Conservation (phyloP, 1,140 invertebrate genomes). For the Rhizoglyphus robini region DNA sequence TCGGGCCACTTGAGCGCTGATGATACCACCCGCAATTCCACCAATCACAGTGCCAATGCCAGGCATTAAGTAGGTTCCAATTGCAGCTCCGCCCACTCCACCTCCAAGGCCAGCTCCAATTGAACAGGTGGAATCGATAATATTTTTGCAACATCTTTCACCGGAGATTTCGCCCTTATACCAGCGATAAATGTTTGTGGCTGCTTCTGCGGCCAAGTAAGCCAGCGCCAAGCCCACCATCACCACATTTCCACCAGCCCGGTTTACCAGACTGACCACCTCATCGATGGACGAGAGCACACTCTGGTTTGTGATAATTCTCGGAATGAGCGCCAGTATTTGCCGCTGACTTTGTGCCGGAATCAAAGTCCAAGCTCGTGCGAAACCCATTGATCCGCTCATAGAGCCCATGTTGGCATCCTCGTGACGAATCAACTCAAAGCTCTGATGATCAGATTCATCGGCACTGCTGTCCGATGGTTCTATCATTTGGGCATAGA, state of each 20-base stretch:
- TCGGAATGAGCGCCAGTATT: background rate
- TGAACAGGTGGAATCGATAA: background rate
- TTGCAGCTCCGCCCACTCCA: background rate
- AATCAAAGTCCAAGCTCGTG: conserved; percentile 7
- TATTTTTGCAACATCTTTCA: background rate
- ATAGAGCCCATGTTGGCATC: background rate
- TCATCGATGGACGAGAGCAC: background rate
- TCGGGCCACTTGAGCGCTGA: background rate
- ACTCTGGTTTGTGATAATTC: background rate
- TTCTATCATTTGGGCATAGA: background rate
- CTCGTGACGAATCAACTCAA: background rate
- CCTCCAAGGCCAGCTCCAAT: conserved; percentile 2
- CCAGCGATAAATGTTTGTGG: background rate
- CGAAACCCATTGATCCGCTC: background rate
- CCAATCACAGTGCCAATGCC: background rate
- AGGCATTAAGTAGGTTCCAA: background rate
- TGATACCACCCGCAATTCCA: background rate
- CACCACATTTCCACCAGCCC: background rate
- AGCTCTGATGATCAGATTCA: background rate
- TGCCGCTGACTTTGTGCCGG: background rate
- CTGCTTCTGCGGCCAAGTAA: background rate
- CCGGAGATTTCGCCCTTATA: background rate
- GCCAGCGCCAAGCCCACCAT: background rate
- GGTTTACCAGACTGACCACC: background rate
- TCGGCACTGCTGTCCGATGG: background rate